Percentiles rank a stretch among this genome's conserved stretches.
phyloP scores from a whole-genome alignment of 2,888 invertebrate genomes.

The Phrixothrix hirtus region DNA sequence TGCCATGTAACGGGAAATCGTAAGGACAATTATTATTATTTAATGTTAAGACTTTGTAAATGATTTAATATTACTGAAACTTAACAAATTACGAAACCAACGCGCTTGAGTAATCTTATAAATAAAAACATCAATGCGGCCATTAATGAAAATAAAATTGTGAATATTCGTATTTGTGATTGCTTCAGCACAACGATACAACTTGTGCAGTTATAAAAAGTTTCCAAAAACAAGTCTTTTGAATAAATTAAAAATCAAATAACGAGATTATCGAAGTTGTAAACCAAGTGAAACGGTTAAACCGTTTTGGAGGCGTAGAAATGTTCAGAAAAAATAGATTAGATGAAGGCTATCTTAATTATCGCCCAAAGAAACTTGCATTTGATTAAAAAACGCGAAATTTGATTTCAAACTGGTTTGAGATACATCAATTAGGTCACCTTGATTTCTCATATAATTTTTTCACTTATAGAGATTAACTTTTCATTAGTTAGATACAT shows the following conservation, averaged over 20 bases:
- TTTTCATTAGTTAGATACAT: too few relatives aligned
- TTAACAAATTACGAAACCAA: not conserved
- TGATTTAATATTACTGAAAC: not conserved
- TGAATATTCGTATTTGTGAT: not conserved
- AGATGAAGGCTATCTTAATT: too few relatives aligned
- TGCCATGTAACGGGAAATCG: not conserved
- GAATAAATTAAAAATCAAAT: not conserved
- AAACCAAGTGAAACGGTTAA: not conserved
- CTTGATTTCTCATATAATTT: not conserved
- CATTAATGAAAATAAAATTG: not conserved
- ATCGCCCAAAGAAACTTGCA: too few relatives aligned
- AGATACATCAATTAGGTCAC: not conserved
- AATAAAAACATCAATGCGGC: not conserved
- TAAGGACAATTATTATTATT: not conserved
- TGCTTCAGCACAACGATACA: not conserved
- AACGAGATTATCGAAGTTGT: not conserved
- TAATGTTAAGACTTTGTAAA: not conserved
- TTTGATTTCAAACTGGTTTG: not conserved
- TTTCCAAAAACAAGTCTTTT: not conserved
- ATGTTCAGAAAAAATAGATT: too few relatives aligned
- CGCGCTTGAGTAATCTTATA: not conserved
- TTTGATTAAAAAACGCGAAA: not conserved
- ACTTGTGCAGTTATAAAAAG: not conserved
- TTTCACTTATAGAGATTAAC: not conserved
- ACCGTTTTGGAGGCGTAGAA: not conserved